Conservation (phyloP, 2,113 vertebrate genomes). For the Rhagologus leucostigma region DNA sequence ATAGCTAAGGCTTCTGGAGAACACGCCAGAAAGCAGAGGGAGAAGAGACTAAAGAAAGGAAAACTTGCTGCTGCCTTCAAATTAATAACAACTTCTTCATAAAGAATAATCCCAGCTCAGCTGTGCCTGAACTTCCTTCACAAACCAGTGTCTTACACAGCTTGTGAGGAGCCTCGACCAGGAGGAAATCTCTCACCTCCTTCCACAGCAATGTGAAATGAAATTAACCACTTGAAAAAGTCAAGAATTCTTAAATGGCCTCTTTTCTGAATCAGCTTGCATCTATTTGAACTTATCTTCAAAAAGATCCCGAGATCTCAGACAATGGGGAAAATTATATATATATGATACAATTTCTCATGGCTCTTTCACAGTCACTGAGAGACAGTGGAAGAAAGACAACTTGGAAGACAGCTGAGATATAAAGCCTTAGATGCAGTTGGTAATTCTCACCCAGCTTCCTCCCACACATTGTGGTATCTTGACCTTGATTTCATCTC, state of each 20-base stretch:
- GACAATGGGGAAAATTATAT: constrained; percentile 1
- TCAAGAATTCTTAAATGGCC: background rate
- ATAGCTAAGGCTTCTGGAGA: background rate
- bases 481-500: constrained; percentile 56
- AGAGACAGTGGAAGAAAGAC: constrained; percentile 21
- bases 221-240: constrained; percentile 3
- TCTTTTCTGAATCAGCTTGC: background rate
- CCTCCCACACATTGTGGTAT: constrained; percentile 36
- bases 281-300: constrained; percentile 33
- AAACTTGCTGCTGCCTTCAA: background rate
- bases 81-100: background rate
- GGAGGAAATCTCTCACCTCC: background rate
- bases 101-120: background rate
- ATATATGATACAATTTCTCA: constrained; percentile 17
- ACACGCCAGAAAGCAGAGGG: background rate
- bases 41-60: background rate
- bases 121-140: background rate
- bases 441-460: constrained; percentile 49
- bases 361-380: constrained; percentile 6
- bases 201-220: background rate
- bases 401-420: background rate
- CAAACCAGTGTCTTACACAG: background rate
- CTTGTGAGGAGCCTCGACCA: background rate
- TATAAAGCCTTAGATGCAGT: constrained; percentile 5
- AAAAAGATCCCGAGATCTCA: constrained; percentile 24